phyloP scores from a whole-genome alignment of 2,113 vertebrate species.

The Dermatemys mawii region DNA sequence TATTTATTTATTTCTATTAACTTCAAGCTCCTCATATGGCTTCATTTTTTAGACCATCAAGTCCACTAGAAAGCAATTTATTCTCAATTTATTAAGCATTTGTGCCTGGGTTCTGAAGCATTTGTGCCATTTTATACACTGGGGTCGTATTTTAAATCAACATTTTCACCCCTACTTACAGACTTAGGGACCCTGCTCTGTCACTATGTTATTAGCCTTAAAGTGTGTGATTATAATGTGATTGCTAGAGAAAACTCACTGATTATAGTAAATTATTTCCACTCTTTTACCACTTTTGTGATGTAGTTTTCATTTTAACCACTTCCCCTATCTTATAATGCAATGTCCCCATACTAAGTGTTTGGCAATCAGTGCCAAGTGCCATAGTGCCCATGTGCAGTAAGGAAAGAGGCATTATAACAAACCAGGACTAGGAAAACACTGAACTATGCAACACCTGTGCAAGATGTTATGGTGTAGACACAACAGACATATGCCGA shows the following conservation, averaged over 20 bases:
- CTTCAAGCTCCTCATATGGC: background rate
- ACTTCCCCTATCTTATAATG: background rate
- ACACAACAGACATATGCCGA: background rate
- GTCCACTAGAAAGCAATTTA: background rate
- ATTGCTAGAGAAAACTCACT: conserved; percentile 28
- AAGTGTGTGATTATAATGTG: conserved; percentile 45
- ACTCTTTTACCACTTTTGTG: background rate
- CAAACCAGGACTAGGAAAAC: background rate
- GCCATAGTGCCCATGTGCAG: fast-evolving
- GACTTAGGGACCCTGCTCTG: background rate
- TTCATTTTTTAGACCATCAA: background rate
- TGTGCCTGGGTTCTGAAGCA: background rate
- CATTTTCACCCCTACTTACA: background rate
- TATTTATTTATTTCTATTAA: background rate
- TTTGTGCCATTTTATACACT: background rate
- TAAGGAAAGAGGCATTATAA: background rate
- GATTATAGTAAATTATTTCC: conserved; percentile 42
- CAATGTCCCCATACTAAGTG: background rate
- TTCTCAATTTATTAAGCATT: background rate
- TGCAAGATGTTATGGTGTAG: background rate
- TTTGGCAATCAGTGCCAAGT: background rate
- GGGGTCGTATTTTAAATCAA: background rate
- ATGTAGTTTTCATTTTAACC: background rate
- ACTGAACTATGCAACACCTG: background rate
- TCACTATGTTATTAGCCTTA: conserved; percentile 28